phyloP scores from a whole-genome alignment of 2,888 invertebrate species.

The Sturmia bella region DNA sequence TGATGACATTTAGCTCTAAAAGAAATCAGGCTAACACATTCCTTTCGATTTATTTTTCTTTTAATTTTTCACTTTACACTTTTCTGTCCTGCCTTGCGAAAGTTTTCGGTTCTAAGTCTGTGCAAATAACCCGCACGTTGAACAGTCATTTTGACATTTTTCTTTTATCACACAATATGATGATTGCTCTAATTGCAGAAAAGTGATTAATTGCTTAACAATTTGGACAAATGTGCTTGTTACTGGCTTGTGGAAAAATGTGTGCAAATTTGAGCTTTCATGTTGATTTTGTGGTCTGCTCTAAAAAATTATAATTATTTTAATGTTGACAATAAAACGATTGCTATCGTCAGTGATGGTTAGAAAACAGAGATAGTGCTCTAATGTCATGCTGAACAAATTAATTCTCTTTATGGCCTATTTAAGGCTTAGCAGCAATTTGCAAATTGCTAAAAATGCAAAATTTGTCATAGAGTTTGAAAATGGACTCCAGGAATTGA shows the following conservation, averaged over 20 bases:
- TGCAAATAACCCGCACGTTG: not conserved
- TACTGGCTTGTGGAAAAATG: not conserved
- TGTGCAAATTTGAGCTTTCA: not conserved
- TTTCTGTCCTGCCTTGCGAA: not conserved
- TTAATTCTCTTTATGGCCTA: not conserved
- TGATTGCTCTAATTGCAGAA: not conserved
- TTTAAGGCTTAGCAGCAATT: not conserved
- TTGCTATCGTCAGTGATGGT: not conserved
- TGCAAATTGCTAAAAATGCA: conserved; percentile 9
- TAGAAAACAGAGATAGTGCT: conserved; percentile 2
- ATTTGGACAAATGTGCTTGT: conserved; percentile 28
- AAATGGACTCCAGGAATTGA: not conserved
- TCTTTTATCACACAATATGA: not conserved
- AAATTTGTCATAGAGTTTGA: conserved; percentile 15
- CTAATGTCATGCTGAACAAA: conserved; percentile 4
- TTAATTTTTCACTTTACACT: not conserved
- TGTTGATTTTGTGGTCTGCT: conserved; percentile 38
- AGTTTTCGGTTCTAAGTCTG: conserved; percentile 17
- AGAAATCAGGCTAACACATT: too few species aligned
- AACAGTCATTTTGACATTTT: conserved; percentile 1
- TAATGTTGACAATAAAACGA: conserved; percentile 8
- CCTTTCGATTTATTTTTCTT: not conserved
- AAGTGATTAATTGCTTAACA: conserved; percentile 27
- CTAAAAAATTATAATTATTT: not conserved
- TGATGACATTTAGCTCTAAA: not conserved